Conservation (phyloP, 2,888 invertebrate genomes). For the Drepanosiphum platanoidis region DNA sequence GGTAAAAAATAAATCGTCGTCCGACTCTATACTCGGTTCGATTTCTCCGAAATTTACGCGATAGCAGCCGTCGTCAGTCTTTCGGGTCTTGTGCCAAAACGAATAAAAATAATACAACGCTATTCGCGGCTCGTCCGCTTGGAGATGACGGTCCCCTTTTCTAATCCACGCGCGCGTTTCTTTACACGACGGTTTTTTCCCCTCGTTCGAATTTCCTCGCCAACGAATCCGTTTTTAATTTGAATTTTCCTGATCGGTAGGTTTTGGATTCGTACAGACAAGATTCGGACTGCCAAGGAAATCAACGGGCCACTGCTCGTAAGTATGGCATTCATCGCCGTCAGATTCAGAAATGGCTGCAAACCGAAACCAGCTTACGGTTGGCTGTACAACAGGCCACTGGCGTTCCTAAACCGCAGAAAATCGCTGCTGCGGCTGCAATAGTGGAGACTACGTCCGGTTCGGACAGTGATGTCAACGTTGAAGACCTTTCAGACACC, state of each 20-base stretch:
- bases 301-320: conserved; percentile 88
- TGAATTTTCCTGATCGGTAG: background rate
- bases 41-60: conserved; percentile 11
- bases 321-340: conserved; percentile 90
- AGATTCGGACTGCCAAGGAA: conserved; percentile 87
- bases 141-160: background rate
- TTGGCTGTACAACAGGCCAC: conserved; percentile 72
- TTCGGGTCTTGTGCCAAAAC: conserved; percentile 39
- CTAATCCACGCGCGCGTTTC: background rate
- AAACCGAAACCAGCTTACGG: conserved; percentile 82
- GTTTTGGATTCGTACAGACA: conserved; percentile 87
- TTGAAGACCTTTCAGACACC: conserved; percentile 69
- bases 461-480: conserved; percentile 66
- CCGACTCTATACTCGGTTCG: background rate
- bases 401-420: conserved; percentile 17
- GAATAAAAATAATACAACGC: conserved; percentile 41
- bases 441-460: conserved; percentile 23
- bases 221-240: background rate
- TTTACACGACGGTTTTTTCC: background rate
- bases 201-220: background rate
- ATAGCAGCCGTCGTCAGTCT: background rate
- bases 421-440: background rate
- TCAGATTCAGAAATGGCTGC: conserved; percentile 92
- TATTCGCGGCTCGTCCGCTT: background rate
- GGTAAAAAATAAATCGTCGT: background rate